A percentile compares a stretch with the other conserved stretches of the same genome.
These are phyloP conservation scores for Hippocampus barbouri DNA, from an alignment of 2,113 vertebrate species.

Conservation along the genomic window DNA sequence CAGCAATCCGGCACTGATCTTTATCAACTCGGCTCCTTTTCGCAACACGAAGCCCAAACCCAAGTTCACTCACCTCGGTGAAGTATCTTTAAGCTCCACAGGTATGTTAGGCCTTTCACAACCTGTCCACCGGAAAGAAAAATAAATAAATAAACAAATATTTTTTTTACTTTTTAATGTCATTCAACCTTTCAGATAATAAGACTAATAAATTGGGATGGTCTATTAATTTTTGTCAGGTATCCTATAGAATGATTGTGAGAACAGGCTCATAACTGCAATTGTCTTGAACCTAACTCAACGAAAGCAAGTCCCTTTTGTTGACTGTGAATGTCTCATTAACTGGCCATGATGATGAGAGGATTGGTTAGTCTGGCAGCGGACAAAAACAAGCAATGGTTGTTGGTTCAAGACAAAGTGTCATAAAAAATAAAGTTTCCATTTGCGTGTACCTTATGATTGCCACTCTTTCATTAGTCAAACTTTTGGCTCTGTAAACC, in stretches of 20 bases:
- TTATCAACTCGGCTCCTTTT: constrained; percentile 47
- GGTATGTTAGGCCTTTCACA: constrained; percentile 95
- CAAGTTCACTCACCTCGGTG: constrained; percentile 82
- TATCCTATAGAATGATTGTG: background rate
- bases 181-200: background rate
- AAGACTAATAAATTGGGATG: background rate
- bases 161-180: background rate
- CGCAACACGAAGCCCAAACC: constrained; percentile 27
- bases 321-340: background rate
- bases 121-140: constrained; percentile 71
- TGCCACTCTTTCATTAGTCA: constrained; percentile 1
- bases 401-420: background rate
- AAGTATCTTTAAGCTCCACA: constrained; percentile 98
- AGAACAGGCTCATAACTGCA: background rate
- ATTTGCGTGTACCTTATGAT: background rate
- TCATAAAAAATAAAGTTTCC: background rate
- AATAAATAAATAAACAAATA: background rate
- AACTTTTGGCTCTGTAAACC: background rate
- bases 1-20: constrained; percentile 54
- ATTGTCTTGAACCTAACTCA: background rate
- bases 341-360: background rate
- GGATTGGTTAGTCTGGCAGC: background rate
- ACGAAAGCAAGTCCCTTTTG: background rate
- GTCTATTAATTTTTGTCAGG: background rate
- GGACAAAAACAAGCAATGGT: background rate